phyloP scores from a whole-genome alignment of 1,140 invertebrate genomes.

The Branchinecta lynchi region DNA sequence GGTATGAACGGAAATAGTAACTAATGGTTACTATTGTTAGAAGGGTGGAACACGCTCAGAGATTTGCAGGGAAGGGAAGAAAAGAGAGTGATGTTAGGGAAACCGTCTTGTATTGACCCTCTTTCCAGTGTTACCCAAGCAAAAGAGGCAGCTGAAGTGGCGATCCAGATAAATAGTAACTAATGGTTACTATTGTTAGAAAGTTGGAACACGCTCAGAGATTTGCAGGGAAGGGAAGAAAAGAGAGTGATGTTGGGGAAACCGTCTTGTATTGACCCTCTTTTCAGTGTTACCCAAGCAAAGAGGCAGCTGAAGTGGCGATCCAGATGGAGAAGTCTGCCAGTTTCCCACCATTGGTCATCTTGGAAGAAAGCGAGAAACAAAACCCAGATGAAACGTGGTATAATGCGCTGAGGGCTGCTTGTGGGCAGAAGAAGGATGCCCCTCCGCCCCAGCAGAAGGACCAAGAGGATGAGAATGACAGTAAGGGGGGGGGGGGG shows the following conservation, averaged over 20 bases:
- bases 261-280: not conserved
- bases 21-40: no score
- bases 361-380: not conserved
- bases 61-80: no score
- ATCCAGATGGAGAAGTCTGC: constrained; percentile 2
- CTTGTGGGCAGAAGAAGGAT: not conserved
- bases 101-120: not conserved
- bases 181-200: no score
- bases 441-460: not conserved
- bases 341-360: not conserved
- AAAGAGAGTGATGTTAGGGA: no score
- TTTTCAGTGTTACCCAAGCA: constrained; percentile 3
- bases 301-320: not conserved
- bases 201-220: no score
- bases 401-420: not conserved
- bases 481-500: not conserved
- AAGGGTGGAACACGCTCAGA: no score
- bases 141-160: not conserved
- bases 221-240: no score
- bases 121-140: not conserved
- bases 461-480: not conserved
- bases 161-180: constrained; percentile 2
- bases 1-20: no score
- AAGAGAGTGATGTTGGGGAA: no score
- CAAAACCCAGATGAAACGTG: not conserved